Evolutionary conservation across 2,797 vertebrate genomes (phyloP).

Genomic region (Periophthalmus magnuspinnatus): DNA sequence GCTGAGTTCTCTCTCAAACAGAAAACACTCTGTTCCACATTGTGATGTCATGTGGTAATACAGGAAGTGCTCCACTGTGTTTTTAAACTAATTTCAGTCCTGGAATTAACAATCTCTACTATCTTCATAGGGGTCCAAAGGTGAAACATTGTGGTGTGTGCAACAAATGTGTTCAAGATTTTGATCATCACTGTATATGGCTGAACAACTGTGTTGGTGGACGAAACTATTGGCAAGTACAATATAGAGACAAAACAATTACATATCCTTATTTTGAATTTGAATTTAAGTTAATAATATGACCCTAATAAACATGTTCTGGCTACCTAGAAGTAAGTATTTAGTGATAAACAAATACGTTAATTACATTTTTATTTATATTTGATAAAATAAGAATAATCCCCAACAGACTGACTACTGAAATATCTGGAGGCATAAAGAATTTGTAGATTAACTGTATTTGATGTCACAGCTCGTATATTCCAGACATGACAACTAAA

Average conservation of each 20-base stretch:
- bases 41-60: too few relatives aligned
- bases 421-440: background rate
- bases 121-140: constrained; percentile 65
- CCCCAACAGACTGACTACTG: background rate
- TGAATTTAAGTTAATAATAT: too few relatives aligned
- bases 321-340: too few relatives aligned
- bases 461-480: background rate
- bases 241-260: background rate
- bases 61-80: too few relatives aligned
- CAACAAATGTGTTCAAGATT: constrained; percentile 80
- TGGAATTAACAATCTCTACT: too few relatives aligned
- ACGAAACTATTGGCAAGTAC: constrained; percentile 80
- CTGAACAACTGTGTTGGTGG: constrained; percentile 81
- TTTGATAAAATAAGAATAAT: too few relatives aligned
- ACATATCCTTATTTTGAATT: background rate
- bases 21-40: too few relatives aligned
- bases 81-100: too few relatives aligned
- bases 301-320: too few relatives aligned
- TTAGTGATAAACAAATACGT: too few relatives aligned
- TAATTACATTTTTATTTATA: too few relatives aligned
- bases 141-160: constrained; percentile 80
- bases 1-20: too few relatives aligned
- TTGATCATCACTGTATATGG: constrained; percentile 84
- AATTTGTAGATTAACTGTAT: background rate
- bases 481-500: background rate